A percentile compares a stretch with the other conserved stretches of the same genome.
Evolutionary conservation across 2,113 vertebrate genomes (phyloP).

Genomic region (Formicarius rufipectus): DNA sequence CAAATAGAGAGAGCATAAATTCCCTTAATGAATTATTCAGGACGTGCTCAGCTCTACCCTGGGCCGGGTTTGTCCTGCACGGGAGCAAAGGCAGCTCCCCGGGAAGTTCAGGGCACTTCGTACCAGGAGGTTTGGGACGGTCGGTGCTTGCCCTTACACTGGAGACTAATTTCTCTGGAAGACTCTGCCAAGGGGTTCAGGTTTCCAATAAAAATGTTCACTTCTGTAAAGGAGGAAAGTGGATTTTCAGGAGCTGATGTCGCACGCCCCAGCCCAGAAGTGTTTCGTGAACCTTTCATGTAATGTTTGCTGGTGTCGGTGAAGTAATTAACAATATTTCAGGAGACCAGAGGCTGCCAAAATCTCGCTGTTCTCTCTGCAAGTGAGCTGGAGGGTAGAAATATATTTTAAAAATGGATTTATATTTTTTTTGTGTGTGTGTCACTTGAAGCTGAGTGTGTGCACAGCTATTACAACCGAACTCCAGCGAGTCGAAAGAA

Average conservation of each 20-base stretch:
- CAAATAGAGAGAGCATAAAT: not conserved
- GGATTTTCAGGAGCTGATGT: not conserved
- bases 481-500: not conserved
- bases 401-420: not conserved
- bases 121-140: not conserved
- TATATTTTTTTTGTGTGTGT: not conserved
- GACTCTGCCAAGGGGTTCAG: not conserved
- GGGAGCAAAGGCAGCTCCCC: not conserved
- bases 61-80: not conserved
- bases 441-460: not conserved
- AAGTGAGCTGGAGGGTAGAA: not conserved
- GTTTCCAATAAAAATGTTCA: not conserved
- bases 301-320: not conserved
- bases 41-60: not conserved
- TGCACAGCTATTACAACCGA: not conserved
- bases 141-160: accelerated
- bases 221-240: not conserved
- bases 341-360: not conserved
- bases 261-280: accelerated
- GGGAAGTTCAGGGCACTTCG: not conserved
- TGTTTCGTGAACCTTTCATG: not conserved
- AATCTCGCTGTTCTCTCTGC: not conserved
- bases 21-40: not conserved
- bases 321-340: not conserved
- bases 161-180: not conserved